Base-by-base conservation (phyloP, 1,140 invertebrate species). In the Gonioctena quinquepunctata region DNA sequence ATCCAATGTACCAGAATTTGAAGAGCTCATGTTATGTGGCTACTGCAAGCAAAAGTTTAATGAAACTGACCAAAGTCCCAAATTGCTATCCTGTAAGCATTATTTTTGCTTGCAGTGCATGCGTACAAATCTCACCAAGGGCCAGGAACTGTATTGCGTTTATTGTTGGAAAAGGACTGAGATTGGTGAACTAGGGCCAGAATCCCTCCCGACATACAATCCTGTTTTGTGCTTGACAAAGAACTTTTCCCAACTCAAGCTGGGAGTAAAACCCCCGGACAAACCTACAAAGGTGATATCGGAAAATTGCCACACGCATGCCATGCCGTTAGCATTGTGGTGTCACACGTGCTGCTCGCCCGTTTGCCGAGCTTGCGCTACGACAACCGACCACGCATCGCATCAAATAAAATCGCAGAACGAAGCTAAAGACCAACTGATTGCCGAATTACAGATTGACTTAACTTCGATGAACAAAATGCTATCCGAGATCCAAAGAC, bases 71-170 rank as follows among this genome's bases (percentile, higher is more conserved):
- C 87, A 89, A 77, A 86, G 87, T 69, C 92, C 92, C 49, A 93
- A 93, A 81, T 84, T 91, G 79, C 86, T 94, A 60, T 87, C 86
- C 52, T 93, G 92, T 84, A 90, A 90, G 78, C 92, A 93, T 79
- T 89, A 89, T 79, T 91, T 92, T 81, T 94, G 92, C 77, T 84
- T 92, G 71, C 87, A 89, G 66, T 94, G 92, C 81, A 87, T 91
- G 76, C 87, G 89, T 65, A 87, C 87, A 66, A 87, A 87, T 72
- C 83, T 91, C 73, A 84, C 86, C 62, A 89, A 88, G 75, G 89
- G 87, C 27, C 85, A 86, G 56, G 89, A 90, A 72, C 82, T 92
- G 56, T 88, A 88, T 75, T 93, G 92, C 75, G 85, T 88, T 16
- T 87, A 91, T 76, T 92, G 89, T 77, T 90, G 88, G 88, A 91